Base-by-base conservation (phyloP, 2,888 invertebrate genomes). In the Megamerina dolium region DNA sequence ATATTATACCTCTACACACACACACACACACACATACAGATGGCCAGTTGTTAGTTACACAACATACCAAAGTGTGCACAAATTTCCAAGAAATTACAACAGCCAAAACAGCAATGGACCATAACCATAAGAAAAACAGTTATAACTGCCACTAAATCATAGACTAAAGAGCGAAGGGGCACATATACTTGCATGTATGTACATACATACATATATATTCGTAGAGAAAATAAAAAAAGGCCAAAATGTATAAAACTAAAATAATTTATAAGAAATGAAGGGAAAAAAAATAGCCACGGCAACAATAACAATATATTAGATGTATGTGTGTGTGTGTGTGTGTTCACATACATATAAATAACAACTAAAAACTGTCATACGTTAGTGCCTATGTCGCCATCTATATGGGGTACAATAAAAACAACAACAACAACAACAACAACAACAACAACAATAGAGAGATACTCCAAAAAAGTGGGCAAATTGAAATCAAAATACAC, bases 91-190 rank as follows among this genome's bases (percentile, higher is more conserved):
- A 65, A 65, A 58, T 61, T 56, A 57, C n/a, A 34, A 19, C 36
- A 21, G 14, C 16, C 17, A 13, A 21, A 58, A 56, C 53, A 46
- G 53, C 56, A 54, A 56, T 62, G 60, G 44, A 46, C 48, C 45
- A 43, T 23, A 38, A 38, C 23, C 27, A 20, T 49, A 56, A 55
- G 51, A 53, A 54, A 26, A 40, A 44, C 62, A 66, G 66, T 64
- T 66, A 61, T 64, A 64, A 55, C 58, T 56, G n/a, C n/a, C n/a
- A 63, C 63, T 66, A 65, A 65, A 65, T 65, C 65, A 65, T 65
- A 64, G 37, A 12, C 27, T 13, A 40, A 46, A 46, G 36, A 45
- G 14, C 12, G n/a, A n/a, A n/a, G n/a, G n/a, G n/a, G n/a, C n/a
- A n/a, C n/a, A n/a, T n/a, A n/a, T n/a, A n/a, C n/a, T n/a, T n/a